Evolutionary conservation across 92 coral and sea anemone genomes (phyloP).

Genomic region (Heliopora coerulea): DNA sequence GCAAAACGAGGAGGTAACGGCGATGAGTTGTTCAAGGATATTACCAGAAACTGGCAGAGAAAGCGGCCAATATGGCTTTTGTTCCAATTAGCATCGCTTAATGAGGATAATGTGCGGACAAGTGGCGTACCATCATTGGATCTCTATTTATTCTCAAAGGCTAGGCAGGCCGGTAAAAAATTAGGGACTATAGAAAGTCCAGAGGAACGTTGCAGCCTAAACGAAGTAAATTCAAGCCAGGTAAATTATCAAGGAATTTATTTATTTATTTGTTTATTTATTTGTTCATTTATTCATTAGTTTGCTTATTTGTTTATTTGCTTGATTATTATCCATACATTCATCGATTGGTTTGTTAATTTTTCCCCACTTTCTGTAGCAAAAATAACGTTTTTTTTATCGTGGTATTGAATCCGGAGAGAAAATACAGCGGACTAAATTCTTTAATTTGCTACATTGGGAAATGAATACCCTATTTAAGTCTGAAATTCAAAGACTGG

Average conservation of each 20-base stretch:
- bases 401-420: too few species aligned
- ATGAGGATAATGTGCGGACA: conserved; percentile 11
- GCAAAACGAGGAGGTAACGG: neutral
- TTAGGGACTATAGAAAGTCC: conserved; percentile 21
- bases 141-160: conserved; percentile 14
- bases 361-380: too few species aligned
- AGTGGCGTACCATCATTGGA: conserved; percentile 8
- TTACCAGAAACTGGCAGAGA: conserved; percentile 31
- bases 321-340: too few species aligned
- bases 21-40: conserved; percentile 11
- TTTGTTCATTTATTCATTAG: too few species aligned
- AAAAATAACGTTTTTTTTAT: too few species aligned
- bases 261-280: too few species aligned
- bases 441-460: too few species aligned
- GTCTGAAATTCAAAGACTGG: too few species aligned
- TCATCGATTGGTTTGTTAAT: too few species aligned
- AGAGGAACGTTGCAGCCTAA: conserved; percentile 23
- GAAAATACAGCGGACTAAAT: too few species aligned
- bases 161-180: neutral
- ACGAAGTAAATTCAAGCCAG: conserved; percentile 26
- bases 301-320: too few species aligned
- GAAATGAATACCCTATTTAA: too few species aligned
- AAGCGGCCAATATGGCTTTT: conserved; percentile 38
- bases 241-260: neutral
- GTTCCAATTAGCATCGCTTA: conserved; percentile 21